Conservation (phyloP, 2,113 vertebrate species). For the Corythornis vintsioides region DNA sequence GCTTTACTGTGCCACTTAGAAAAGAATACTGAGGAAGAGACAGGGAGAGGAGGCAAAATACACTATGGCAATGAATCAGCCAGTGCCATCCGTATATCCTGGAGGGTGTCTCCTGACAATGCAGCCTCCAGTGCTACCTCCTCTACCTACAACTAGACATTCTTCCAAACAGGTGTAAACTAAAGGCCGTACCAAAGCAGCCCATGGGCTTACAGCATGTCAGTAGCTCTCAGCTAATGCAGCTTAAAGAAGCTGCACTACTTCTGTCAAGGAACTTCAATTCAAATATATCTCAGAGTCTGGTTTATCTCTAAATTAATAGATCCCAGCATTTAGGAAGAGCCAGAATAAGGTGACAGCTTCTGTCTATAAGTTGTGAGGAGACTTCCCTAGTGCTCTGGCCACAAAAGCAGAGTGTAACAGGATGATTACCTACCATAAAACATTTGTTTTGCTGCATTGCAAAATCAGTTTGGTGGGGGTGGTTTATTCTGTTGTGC, state of each 20-base stretch:
- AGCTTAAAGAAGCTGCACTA: not conserved
- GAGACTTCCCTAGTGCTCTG: not conserved
- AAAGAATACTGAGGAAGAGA: constrained; percentile 16
- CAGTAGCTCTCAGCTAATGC: not conserved
- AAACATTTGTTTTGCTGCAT: not conserved
- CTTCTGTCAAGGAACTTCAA: fast-evolving
- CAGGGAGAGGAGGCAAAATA: not conserved
- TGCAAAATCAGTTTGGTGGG: not conserved
- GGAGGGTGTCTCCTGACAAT: not conserved
- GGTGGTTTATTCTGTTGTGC: not conserved
- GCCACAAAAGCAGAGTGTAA: not conserved
- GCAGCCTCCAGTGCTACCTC: not conserved
- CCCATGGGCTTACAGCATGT: not conserved
- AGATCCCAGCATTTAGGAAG: not conserved
- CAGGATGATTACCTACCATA: not conserved
- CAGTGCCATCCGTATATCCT: not conserved
- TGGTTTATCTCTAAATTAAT: not conserved
- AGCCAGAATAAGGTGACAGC: not conserved
- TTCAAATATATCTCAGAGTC: not conserved
- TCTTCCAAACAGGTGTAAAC: not conserved
- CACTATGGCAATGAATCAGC: not conserved
- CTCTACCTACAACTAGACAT: not conserved
- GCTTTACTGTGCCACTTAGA: not conserved
- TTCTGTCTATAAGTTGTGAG: not conserved
- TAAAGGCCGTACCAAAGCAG: not conserved